Percentiles rank a stretch among this genome's conserved stretches.
Conservation (phyloP, 2,797 vertebrate genomes). For the Macropus fuliginosus region DNA sequence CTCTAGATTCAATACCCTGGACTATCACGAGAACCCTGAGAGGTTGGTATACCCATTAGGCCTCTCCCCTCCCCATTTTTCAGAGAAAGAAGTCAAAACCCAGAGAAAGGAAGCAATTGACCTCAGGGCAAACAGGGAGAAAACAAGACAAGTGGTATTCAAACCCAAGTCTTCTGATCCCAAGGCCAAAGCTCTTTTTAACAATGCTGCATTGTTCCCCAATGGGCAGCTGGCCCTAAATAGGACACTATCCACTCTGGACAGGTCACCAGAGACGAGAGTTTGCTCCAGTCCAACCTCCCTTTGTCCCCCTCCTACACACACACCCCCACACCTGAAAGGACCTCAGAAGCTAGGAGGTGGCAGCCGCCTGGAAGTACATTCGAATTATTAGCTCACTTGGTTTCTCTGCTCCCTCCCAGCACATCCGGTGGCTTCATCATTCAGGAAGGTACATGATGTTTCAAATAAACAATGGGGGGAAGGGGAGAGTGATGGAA, state of each 20-base stretch:
- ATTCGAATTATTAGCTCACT: background rate
- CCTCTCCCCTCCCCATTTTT: background rate
- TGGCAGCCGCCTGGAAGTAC: background rate
- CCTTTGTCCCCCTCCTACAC: background rate
- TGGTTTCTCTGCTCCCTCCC: slow-evolving; percentile 23
- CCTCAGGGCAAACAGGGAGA: background rate
- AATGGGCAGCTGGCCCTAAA: background rate
- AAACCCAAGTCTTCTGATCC: background rate
- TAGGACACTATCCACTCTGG: background rate
- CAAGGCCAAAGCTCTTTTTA: no score
- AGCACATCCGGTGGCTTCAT: background rate
- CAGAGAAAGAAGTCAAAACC: background rate
- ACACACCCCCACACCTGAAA: background rate
- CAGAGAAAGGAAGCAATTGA: background rate
- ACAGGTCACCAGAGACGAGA: background rate
- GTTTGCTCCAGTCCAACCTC: background rate
- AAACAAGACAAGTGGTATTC: background rate
- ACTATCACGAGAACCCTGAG: background rate
- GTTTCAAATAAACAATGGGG: slow-evolving; percentile 64
- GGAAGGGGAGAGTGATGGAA: slow-evolving; percentile 40
- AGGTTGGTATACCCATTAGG: background rate
- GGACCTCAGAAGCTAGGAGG: background rate
- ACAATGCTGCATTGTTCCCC: background rate
- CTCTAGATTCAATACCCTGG: background rate
- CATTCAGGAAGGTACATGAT: slow-evolving; percentile 35